Conservation (phyloP, 2,888 invertebrate species). For the Margaritifera margaritifera region DNA sequence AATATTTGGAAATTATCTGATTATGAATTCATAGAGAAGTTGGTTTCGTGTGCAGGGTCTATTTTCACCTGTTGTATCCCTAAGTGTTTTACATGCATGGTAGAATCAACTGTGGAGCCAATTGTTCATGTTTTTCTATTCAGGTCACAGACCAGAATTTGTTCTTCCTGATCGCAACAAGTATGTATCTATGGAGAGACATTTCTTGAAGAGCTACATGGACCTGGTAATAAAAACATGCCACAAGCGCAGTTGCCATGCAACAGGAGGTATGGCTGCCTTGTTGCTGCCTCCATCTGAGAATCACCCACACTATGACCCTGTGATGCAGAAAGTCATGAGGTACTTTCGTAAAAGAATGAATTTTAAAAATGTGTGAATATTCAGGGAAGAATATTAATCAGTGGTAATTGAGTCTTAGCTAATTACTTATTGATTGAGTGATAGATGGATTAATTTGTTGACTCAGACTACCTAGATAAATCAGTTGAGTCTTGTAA, state of each 20-base stretch:
- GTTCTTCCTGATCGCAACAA: slow-evolving; percentile 81
- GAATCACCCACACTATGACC: slow-evolving; percentile 13
- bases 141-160: slow-evolving; percentile 75
- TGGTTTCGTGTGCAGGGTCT: no score
- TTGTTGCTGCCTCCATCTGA: slow-evolving; percentile 74
- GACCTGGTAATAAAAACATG: slow-evolving; percentile 78
- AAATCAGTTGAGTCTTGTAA: no score
- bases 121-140: neutral
- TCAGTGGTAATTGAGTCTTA: no score
- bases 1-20: no score
- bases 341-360: slow-evolving; percentile 8
- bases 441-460: no score
- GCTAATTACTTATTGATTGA: no score
- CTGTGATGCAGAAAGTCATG: slow-evolving; percentile 19
- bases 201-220: slow-evolving; percentile 80
- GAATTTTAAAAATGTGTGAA: neutral
- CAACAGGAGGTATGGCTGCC: slow-evolving; percentile 83
- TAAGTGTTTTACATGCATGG: no score
- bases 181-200: slow-evolving; percentile 79
- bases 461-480: no score
- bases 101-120: no score
- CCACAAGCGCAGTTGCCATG: slow-evolving; percentile 78
- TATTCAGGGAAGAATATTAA: no score
- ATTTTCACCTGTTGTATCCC: no score
- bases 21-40: no score